These are phyloP conservation scores for Petaurus breviceps DNA, from an alignment of 2,113 vertebrate genomes.

Conservation along the genomic window DNA sequence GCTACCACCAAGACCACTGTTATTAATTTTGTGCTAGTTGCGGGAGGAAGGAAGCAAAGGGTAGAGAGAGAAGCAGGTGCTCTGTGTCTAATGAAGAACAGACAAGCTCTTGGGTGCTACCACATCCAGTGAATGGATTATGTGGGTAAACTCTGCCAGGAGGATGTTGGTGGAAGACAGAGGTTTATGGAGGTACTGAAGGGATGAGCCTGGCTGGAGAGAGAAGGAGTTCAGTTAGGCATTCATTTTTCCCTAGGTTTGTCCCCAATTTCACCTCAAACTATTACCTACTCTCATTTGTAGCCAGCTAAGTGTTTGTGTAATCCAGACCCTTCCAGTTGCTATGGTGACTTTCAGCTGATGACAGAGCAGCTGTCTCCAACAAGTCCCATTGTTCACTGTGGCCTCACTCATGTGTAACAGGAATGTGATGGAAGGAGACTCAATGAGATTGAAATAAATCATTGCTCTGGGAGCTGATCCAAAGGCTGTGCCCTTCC, in stretches of 20 bases:
- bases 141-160: not conserved
- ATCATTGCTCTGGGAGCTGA: not conserved
- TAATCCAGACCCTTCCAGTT: slow-evolving; percentile 20
- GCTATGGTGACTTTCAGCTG: slow-evolving; percentile 70
- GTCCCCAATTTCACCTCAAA: not conserved
- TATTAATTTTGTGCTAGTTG: not conserved
- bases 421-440: not conserved
- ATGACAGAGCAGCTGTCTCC: slow-evolving; percentile 51
- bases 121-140: not conserved
- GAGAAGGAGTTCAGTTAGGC: not conserved
- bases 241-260: not conserved
- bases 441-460: not conserved
- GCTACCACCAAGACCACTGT: not conserved
- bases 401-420: not conserved
- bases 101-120: not conserved
- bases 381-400: slow-evolving; percentile 46
- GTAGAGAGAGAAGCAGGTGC: not conserved
- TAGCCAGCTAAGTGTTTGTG: slow-evolving; percentile 46
- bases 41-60: not conserved
- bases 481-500: not conserved
- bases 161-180: not conserved
- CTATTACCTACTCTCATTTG: slow-evolving; percentile 23
- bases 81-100: not conserved
- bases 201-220: not conserved
- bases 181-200: not conserved